Conservation (phyloP, 2,113 vertebrate species). For the Ophiodon elongatus region DNA sequence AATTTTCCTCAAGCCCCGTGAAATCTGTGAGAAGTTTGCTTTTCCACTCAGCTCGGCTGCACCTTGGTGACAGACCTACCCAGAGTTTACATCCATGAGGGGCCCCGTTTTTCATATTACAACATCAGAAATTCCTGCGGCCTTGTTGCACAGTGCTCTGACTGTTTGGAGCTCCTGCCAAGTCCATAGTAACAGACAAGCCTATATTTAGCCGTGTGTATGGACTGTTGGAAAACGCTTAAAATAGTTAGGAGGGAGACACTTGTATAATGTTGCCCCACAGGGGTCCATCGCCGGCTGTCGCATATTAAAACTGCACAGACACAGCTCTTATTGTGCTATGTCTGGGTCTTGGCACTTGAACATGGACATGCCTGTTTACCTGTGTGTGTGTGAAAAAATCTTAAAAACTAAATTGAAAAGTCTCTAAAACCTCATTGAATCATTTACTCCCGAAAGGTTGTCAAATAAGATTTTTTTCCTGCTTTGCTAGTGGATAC, state of each 20-base stretch:
- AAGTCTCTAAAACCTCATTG: constrained; percentile 28
- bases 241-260: constrained; percentile 78
- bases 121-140: constrained; percentile 80
- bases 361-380: constrained; percentile 37
- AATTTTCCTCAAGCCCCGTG: constrained; percentile 34
- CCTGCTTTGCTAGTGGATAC: constrained; percentile 20
- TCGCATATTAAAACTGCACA: constrained; percentile 34
- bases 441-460: constrained; percentile 15
- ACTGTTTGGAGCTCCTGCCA: constrained; percentile 75
- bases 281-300: constrained; percentile 42
- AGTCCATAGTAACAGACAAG: constrained; percentile 71
- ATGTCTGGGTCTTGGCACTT: constrained; percentile 16
- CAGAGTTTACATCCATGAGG: constrained; percentile 70
- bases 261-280: constrained; percentile 49
- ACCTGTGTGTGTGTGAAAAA: constrained; percentile 25
- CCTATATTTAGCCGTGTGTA: constrained; percentile 81
- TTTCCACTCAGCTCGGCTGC: constrained; percentile 70
- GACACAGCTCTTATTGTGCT: constrained; percentile 55
- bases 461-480: constrained; percentile 37
- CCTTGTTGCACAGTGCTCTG: constrained; percentile 73
- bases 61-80: constrained; percentile 68
- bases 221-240: constrained; percentile 64
- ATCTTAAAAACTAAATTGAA: constrained; percentile 26
- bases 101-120: constrained; percentile 78
- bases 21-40: constrained; percentile 70